phyloP scores from a whole-genome alignment of 2,113 vertebrate genomes.

The Patagioenas fasciata region DNA sequence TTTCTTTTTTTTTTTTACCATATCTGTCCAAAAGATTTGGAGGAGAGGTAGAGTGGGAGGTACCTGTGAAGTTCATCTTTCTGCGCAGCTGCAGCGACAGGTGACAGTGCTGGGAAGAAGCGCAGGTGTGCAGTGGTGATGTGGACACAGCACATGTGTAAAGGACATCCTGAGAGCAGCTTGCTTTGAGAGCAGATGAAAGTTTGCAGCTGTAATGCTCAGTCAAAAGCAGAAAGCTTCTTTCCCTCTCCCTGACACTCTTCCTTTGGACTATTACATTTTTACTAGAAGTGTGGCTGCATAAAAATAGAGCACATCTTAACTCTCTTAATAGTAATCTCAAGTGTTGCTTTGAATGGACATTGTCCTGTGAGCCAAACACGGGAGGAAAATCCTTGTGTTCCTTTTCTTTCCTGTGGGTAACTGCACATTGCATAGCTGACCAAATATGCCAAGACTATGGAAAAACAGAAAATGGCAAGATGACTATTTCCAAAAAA shows the following conservation, averaged over 20 bases:
- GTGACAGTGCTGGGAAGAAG: neutral
- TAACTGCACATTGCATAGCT: neutral
- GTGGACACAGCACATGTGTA: neutral
- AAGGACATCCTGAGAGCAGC: neutral
- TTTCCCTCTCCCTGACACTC: neutral
- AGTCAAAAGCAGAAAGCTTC: neutral
- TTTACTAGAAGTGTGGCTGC: neutral
- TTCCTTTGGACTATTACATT: neutral
- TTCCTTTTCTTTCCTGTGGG: constrained; percentile 26
- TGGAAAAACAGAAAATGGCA: constrained; percentile 20
- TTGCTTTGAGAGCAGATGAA: neutral
- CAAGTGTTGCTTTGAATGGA: constrained; percentile 3
- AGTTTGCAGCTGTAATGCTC: neutral
- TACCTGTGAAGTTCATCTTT: neutral
- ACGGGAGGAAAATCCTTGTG: neutral
- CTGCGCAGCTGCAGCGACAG: neutral
- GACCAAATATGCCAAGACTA: neutral
- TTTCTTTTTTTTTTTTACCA: neutral
- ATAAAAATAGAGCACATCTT: neutral
- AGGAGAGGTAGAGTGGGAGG: neutral
- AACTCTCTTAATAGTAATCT: neutral
- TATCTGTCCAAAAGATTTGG: neutral
- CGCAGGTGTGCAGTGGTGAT: neutral
- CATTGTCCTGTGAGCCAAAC: constrained; percentile 13
- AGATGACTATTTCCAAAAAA: neutral